Conservation (phyloP, 2,888 invertebrate genomes). For the Tuberolachnus salignus region DNA sequence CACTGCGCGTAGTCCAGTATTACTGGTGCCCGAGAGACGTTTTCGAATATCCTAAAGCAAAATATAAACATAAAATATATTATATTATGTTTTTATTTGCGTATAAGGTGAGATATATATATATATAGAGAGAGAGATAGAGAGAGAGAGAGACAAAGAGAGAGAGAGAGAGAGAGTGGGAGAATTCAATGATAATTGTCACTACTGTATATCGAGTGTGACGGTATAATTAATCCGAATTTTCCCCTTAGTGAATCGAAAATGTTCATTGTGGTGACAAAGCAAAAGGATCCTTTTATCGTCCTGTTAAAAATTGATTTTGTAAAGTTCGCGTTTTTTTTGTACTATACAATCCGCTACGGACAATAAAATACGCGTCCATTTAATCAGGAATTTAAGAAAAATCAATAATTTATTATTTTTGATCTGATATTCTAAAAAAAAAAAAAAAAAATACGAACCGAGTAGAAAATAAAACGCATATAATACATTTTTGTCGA, state of each 20-base stretch:
- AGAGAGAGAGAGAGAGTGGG: background rate
- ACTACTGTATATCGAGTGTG: background rate
- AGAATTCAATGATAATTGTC: constrained; percentile 20
- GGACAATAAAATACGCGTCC: background rate
- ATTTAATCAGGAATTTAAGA: constrained; percentile 17
- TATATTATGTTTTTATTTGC: too few relatives aligned
- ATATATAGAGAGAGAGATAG: background rate
- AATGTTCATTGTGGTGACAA: constrained; percentile 32
- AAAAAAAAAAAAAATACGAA: background rate
- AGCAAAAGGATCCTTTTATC: constrained; percentile 17
- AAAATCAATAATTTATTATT: constrained; percentile 5
- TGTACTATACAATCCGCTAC: background rate
- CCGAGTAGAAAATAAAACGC: constrained; percentile 13
- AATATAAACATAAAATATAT: background rate
- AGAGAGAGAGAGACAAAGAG: background rate
- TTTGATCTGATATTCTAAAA: too few relatives aligned
- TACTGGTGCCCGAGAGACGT: constrained; percentile 32
- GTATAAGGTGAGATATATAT: background rate
- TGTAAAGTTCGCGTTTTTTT: background rate
- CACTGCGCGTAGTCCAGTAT: background rate
- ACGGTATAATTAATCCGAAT: constrained; percentile 28
- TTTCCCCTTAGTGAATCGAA: constrained; percentile 35
- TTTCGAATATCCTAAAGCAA: background rate
- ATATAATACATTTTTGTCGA: too few relatives aligned
- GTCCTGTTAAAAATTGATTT: constrained; percentile 32